Evolutionary conservation across 2,888 invertebrate species (phyloP).

Genomic region (Digitonthophagus gazella): DNA sequence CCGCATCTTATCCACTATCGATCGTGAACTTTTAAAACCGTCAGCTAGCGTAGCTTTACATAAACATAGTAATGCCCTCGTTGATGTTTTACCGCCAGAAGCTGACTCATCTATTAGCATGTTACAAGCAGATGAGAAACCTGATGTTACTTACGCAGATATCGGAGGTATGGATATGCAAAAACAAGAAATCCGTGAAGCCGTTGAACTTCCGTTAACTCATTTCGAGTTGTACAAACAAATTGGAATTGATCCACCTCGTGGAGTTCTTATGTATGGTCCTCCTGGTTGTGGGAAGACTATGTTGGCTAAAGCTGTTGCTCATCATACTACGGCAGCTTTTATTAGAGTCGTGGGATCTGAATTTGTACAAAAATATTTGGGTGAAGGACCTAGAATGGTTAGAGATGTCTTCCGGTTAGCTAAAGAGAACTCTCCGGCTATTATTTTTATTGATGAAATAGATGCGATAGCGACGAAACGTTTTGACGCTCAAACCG

Average conservation of each 20-base stretch:
- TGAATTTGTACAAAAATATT: slow-evolving; percentile 98
- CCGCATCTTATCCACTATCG: slow-evolving; percentile 95
- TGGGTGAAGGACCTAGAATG: slow-evolving; percentile 99
- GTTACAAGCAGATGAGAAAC: slow-evolving; percentile 97
- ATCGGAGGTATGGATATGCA: slow-evolving; percentile 99
- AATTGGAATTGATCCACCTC: slow-evolving; percentile 97
- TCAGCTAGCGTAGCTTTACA: slow-evolving; percentile 98
- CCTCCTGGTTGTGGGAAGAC: slow-evolving; percentile 99
- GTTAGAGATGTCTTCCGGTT: slow-evolving; percentile 94
- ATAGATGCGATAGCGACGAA: slow-evolving; percentile 99
- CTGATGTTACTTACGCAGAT: slow-evolving; percentile 94
- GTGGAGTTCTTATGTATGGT: slow-evolving; percentile 98
- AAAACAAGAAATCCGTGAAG: slow-evolving; percentile 98
- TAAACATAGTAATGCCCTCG: slow-evolving; percentile 99
- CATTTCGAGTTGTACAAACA: slow-evolving; percentile 99
- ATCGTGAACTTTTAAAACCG: slow-evolving; percentile 94
- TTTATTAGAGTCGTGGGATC: slow-evolving; percentile 99
- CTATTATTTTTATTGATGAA: slow-evolving; percentile 99
- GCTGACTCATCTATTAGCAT: slow-evolving; percentile 99
- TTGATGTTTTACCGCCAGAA: slow-evolving; percentile 98
- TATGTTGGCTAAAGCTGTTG: slow-evolving; percentile 98
- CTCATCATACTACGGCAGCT: slow-evolving; percentile 97
- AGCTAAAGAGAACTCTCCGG: slow-evolving; percentile 98
- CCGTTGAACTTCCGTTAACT: slow-evolving; percentile 95
- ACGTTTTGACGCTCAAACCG: slow-evolving; percentile 96